These are phyloP conservation scores for Minunthozetes semirufus DNA, from an alignment of 2,888 invertebrate genomes.

Conservation along the genomic window DNA sequence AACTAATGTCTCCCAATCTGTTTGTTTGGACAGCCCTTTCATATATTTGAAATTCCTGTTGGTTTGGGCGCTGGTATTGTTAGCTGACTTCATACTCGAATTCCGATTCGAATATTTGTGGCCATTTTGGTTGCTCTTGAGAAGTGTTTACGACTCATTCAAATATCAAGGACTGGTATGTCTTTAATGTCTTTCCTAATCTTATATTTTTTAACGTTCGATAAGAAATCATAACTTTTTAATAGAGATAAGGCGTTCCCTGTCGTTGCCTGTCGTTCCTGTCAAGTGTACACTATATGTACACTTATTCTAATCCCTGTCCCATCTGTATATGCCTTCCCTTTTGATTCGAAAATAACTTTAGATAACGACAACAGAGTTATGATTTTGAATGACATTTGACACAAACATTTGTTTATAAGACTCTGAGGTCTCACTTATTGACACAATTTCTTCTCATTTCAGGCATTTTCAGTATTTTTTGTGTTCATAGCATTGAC, in stretches of 20 bases:
- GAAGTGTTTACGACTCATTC: conserved; percentile 93
- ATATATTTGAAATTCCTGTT: conserved; percentile 78
- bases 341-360: too few species aligned
- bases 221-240: too few species aligned
- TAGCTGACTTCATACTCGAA: conserved; percentile 93
- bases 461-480: conserved; percentile 91
- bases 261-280: too few species aligned
- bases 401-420: too few species aligned
- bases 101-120: conserved; percentile 98
- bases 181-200: conserved; percentile 44
- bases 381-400: too few species aligned
- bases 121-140: conserved; percentile 93
- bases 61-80: conserved; percentile 87
- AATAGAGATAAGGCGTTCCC: not conserved
- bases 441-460: conserved; percentile 39
- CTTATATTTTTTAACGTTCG: not conserved
- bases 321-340: too few species aligned
- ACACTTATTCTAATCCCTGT: too few species aligned
- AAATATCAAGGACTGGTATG: conserved; percentile 95
- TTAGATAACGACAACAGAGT: too few species aligned
- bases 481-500: conserved; percentile 96
- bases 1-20: too few species aligned
- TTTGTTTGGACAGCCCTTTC: not conserved
- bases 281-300: too few species aligned
- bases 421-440: not conserved